Percentiles rank a stretch among this genome's conserved stretches.
These are phyloP conservation scores for Poeciliopsis occidentalis DNA, from an alignment of 2,113 vertebrate species.

Conservation along the genomic window DNA sequence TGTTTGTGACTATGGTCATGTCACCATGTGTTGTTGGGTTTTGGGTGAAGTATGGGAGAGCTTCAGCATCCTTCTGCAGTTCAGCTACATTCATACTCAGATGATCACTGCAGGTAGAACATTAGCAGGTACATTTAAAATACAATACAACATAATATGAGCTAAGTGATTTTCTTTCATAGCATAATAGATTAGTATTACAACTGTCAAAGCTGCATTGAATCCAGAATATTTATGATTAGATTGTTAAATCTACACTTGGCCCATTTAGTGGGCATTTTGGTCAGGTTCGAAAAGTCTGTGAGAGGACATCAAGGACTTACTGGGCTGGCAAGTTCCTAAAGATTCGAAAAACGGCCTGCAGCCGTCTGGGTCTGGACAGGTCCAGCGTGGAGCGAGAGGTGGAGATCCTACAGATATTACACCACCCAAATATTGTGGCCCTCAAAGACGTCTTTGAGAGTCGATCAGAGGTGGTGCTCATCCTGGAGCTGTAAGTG, in stretches of 20 bases:
- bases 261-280: constrained; percentile 79
- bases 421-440: constrained; percentile 81
- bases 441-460: constrained; percentile 80
- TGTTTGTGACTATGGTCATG: no score
- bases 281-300: constrained; percentile 77
- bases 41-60: no score
- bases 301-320: constrained; percentile 58
- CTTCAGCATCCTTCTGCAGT: no score
- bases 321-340: constrained; percentile 81
- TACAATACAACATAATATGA: background rate
- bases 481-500: constrained; percentile 84
- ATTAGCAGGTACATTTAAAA: background rate
- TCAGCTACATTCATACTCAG: no score
- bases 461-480: constrained; percentile 81
- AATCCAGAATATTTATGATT: background rate
- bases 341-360: constrained; percentile 62
- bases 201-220: background rate
- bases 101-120: no score
- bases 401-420: constrained; percentile 77
- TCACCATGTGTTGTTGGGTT: no score
- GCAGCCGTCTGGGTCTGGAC: constrained; percentile 74
- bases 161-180: background rate
- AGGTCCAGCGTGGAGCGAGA: constrained; percentile 75
- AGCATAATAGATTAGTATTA: background rate
- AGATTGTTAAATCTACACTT: background rate